phyloP scores from a whole-genome alignment of 2,888 invertebrate species.

The Drosophila borealis region DNA sequence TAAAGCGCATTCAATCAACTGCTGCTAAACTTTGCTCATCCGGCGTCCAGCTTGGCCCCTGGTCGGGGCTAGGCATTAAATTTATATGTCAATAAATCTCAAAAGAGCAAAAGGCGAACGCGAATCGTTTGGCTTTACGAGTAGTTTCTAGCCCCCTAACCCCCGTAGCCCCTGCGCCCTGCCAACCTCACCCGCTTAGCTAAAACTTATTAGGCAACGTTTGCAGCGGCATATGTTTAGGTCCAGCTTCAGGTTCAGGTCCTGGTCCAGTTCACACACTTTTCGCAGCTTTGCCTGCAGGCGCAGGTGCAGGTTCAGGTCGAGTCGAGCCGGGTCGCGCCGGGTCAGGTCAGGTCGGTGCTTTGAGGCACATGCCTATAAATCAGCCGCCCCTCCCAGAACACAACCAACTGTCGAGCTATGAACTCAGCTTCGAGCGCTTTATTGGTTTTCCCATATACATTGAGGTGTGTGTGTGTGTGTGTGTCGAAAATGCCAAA shows the following conservation, averaged over 20 bases:
- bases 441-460: constrained; percentile 47
- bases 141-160: constrained; percentile 22
- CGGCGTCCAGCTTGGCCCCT: constrained; percentile 14
- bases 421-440: constrained; percentile 37
- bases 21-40: constrained; percentile 65
- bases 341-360: constrained; percentile 26
- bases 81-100: constrained; percentile 78
- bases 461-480: constrained; percentile 1
- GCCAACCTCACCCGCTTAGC: constrained; percentile 3
- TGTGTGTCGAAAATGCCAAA: constrained; percentile 29
- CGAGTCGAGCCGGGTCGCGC: neutral
- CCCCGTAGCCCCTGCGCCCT: neutral
- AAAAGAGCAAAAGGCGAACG: constrained; percentile 70
- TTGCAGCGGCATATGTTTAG: constrained; percentile 47
- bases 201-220: constrained; percentile 64
- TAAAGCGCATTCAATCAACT: constrained; percentile 76
- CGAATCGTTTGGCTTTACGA: constrained; percentile 58
- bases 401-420: constrained; percentile 45
- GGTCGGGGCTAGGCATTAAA: constrained; percentile 56
- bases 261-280: constrained; percentile 13
- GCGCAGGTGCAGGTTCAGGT: constrained; percentile 1
- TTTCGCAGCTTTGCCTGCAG: constrained; percentile 17
- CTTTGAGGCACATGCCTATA: constrained; percentile 55
- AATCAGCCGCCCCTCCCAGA: constrained; percentile 50
- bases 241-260: constrained; percentile 9